phyloP scores from a whole-genome alignment of 2,113 vertebrate genomes.

The Rhipidura dahli region DNA sequence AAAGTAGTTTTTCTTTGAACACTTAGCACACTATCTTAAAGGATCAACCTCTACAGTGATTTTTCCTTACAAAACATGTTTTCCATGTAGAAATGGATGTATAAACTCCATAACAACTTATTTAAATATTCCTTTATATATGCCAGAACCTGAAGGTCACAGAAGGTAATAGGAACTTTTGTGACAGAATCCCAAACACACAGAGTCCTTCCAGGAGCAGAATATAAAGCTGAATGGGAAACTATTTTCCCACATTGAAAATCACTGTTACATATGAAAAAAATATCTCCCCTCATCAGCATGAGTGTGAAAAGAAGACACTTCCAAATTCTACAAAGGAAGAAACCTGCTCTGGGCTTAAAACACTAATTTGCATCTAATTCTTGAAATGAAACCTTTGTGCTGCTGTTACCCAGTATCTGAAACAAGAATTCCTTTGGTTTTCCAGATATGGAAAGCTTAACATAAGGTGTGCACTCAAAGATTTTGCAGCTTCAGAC shows the following conservation, averaged over 20 bases:
- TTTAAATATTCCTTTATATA: background rate
- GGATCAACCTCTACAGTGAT: background rate
- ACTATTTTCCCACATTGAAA: background rate
- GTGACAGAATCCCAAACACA: background rate
- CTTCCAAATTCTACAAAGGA: background rate
- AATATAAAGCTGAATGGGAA: background rate
- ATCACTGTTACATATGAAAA: background rate
- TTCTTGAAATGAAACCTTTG: background rate
- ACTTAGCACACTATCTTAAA: background rate
- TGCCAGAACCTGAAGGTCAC: background rate
- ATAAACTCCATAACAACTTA: background rate
- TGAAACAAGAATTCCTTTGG: background rate
- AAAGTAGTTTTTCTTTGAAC: background rate
- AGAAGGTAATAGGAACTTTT: background rate
- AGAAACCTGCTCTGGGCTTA: background rate
- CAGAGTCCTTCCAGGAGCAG: background rate
- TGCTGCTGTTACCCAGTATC: background rate
- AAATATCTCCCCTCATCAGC: background rate
- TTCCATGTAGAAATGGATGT: background rate
- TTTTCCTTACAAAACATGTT: background rate
- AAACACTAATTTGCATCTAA: background rate
- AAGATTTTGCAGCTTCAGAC: background rate
- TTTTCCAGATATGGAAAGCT: background rate
- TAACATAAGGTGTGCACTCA: background rate
- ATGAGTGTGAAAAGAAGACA: background rate